Base-by-base conservation (phyloP, 2,113 vertebrate species). In the Trichomycterus rosablanca region DNA sequence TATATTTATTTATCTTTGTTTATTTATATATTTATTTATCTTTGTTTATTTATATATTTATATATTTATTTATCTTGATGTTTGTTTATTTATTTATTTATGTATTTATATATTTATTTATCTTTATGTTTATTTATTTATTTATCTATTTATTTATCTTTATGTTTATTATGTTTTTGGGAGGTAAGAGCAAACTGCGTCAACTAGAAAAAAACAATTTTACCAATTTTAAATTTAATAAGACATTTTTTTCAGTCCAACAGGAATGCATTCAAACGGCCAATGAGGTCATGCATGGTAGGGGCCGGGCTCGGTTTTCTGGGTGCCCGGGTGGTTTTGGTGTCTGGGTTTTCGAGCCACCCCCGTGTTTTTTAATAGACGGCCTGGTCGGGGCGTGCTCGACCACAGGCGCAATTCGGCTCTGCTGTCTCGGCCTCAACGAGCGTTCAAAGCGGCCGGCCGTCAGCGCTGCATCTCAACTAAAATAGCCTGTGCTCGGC, bases 341-440 rank as follows among this genome's bases (percentile, higher is more conserved):
- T 56, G 75, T 72, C 78, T 77, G 84, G 84, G 81, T 84, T 57
- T 78, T 59, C 76, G 48, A 81, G 77, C 52, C 54, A 81, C 67
- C 69, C 51, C 65, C 78, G 80, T 63, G 77, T 80, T 83, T 88
- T 90, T 89, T 85, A 82, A 87, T 83, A 85, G 76, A 70, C 78
- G 66, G 80, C 74, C 74, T 80, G 85, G 74, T 83, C 44, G 78
- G 87, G 82, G 87, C 58, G 86, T 81, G 82, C 81, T 85, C 81
- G 39, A 87, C 85, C 86, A 66, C 84, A 87, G 78, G 77, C 75
- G 64, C 76, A 85, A 78, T 77, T 57, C 48, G 77, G 67, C 50
- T 74, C 77, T 82, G 83, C 77, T 75, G 81, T 80, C 81, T 82
- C 74, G 72, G 72, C 56, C 76, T 74, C 71, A 76, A 78, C 76